phyloP scores from a whole-genome alignment of 2,113 vertebrate genomes.

The Craseonycteris thonglongyai region DNA sequence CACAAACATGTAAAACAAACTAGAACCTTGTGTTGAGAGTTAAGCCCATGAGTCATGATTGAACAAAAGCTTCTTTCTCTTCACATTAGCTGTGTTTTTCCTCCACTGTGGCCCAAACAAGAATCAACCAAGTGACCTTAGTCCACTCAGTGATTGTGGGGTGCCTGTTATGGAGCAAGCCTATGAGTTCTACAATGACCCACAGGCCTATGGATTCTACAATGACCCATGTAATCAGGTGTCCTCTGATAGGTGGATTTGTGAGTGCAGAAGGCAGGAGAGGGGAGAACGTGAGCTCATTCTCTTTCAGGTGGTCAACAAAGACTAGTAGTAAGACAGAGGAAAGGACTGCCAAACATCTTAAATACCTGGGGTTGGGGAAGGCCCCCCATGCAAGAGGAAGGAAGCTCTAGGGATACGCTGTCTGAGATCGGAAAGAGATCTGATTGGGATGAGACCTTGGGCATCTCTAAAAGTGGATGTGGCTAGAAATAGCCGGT shows the following conservation, averaged over 20 bases:
- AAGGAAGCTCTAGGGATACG: conserved; percentile 1
- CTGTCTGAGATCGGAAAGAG: not conserved
- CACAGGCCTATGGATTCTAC: not conserved
- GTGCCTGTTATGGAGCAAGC: not conserved
- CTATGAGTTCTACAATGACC: not conserved
- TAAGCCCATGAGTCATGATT: not conserved
- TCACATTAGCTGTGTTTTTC: not conserved
- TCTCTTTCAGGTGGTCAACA: not conserved
- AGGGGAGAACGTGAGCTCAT: not conserved
- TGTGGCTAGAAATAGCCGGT: conserved; percentile 64
- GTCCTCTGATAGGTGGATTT: not conserved
- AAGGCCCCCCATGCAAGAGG: not conserved
- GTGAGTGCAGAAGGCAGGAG: not conserved
- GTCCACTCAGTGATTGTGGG: not conserved
- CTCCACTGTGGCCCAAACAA: not conserved
- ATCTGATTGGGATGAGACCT: not conserved
- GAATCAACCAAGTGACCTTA: not conserved
- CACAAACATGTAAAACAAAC: conserved; percentile 22
- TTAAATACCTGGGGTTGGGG: not conserved
- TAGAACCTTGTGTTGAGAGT: not conserved
- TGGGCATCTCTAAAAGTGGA: conserved; percentile 70
- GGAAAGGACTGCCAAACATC: not conserved
- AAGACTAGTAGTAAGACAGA: not conserved
- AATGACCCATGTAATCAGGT: not conserved
- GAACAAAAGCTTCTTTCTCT: conserved; percentile 34